phyloP scores from a whole-genome alignment of 2,797 vertebrate species.

The Phoebastria nigripes region DNA sequence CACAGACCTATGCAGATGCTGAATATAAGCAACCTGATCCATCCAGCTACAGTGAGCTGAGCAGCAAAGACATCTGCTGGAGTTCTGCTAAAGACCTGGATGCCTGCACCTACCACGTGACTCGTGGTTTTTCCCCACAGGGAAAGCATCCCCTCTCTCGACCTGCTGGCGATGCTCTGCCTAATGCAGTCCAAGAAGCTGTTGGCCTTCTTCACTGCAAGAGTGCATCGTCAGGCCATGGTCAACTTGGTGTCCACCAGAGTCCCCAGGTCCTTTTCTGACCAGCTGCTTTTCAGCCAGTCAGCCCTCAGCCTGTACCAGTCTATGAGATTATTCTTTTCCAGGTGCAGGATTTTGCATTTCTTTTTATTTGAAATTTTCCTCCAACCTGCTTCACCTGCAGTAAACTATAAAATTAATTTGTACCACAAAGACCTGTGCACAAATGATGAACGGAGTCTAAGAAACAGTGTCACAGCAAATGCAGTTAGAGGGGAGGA shows the following conservation, averaged over 20 bases:
- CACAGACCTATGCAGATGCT: neutral
- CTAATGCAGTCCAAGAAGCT: neutral
- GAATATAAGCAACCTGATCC: neutral
- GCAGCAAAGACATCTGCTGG: neutral
- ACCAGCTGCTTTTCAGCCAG: neutral
- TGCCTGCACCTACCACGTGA: neutral
- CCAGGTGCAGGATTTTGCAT: neutral
- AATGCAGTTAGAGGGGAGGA: neutral
- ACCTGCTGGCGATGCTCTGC: neutral
- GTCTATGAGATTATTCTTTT: neutral
- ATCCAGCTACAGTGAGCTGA: neutral
- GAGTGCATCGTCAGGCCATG: fast-evolving
- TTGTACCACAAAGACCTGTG: neutral
- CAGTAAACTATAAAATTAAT: neutral
- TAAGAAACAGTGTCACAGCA: neutral
- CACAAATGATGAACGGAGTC: neutral
- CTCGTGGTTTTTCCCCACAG: neutral
- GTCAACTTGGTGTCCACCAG: neutral
- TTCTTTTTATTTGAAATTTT: neutral
- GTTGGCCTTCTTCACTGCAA: neutral
- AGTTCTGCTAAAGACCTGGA: neutral
- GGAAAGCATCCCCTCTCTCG: neutral
- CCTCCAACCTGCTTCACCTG: neutral
- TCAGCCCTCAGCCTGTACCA: neutral
- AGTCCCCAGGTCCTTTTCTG: neutral